Evolutionary conservation across 2,113 vertebrate species (phyloP), one percentile per base, ranked within the genome.

Genomic region (Aphyosemion australe): DNA sequence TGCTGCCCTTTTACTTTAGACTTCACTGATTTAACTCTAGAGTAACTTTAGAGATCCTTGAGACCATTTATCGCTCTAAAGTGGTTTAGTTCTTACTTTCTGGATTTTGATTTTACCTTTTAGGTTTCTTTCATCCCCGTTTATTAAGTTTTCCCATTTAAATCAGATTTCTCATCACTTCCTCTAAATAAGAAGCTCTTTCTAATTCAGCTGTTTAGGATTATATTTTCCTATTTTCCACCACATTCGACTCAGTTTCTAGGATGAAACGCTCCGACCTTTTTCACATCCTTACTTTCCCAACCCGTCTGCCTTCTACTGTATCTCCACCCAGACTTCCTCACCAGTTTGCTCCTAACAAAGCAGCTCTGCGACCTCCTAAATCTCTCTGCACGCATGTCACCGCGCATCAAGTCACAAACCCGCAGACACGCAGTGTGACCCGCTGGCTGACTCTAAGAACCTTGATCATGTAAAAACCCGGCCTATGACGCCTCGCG

Each of bases 391-490:
- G 64, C 82, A 86, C 39, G 77, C 82, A 74, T 83, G 82, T 83
- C 86, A 78, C 68, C 7, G 64, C 66, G 11, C 77, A 84, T 88
- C 76, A 86, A 9, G 48, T 80, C 81, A 54, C 63, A 51, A 51
- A 70, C 60, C 16, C 34, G 12, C 62, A 68, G 32, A 56, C 57
- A 67, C 54, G 65, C 65, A 68, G 32, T 49, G 61, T 65, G 65
- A 69, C 72, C 68, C 60, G n/a, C 42, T 8, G 54, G 42, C 49
- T 74, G 72, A 84, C 87, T 85, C 62, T 78, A 72, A 84, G 76
- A 82, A 56, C 80, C 73, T 76, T 71, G 72, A 79, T 84, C 77
- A 61, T 64, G 74, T 77, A 61, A 69, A 75, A 69, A 56, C n/a
- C 1, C 6, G 72, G 80, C 70, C 75, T 69, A 60, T 50, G 52